These are phyloP conservation scores for Onychorhynchus coronatus DNA, from an alignment of 2,113 vertebrate genomes.

Conservation along the genomic window DNA sequence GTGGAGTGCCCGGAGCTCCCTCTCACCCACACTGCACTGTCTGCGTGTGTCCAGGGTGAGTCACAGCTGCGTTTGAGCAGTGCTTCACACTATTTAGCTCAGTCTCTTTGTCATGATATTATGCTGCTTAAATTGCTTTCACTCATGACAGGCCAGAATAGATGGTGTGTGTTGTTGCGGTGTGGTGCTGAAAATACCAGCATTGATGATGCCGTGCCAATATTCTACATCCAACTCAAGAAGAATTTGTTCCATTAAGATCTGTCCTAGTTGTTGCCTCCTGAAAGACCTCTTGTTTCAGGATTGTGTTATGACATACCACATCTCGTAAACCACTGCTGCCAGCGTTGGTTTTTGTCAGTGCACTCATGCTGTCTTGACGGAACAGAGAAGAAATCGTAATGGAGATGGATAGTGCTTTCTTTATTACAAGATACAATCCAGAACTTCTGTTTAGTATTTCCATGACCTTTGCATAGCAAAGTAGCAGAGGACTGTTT, in stretches of 20 bases:
- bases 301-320: accelerated
- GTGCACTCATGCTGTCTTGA: neutral
- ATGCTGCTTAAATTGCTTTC: neutral
- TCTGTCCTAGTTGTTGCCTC: neutral
- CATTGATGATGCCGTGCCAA: accelerated
- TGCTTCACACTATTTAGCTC: neutral
- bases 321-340: neutral
- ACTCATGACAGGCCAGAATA: neutral
- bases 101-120: accelerated
- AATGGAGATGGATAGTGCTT: too few species aligned
- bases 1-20: neutral
- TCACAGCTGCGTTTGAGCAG: neutral
- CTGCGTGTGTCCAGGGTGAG: neutral
- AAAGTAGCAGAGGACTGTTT: neutral
- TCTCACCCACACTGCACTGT: accelerated
- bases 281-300: neutral
- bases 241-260: neutral
- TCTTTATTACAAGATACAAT: neutral
- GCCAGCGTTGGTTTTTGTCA: neutral
- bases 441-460: neutral
- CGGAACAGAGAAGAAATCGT: neutral
- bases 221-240: neutral
- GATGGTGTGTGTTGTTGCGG: neutral
- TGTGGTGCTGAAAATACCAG: neutral
- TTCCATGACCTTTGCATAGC: neutral